These are phyloP conservation scores for Callorhinus ursinus DNA, from an alignment of 2,113 vertebrate species.

Conservation along the genomic window DNA sequence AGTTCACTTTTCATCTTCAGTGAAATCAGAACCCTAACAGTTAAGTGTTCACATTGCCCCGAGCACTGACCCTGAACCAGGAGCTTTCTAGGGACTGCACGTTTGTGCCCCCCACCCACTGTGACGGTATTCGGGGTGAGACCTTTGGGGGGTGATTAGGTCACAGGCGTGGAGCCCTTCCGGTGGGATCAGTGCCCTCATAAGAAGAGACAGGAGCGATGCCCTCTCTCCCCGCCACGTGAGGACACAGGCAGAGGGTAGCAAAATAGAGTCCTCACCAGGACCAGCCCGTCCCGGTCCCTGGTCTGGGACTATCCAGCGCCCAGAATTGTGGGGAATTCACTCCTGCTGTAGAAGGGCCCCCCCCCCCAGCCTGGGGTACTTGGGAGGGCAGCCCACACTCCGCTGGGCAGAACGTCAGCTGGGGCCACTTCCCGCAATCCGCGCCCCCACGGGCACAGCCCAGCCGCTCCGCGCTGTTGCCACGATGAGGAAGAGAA, in stretches of 20 bases:
- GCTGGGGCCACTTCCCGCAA: rapidly evolving
- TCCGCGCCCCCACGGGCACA: background rate
- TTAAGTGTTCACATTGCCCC: rapidly evolving
- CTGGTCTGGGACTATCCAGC: background rate
- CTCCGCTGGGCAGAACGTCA: no score
- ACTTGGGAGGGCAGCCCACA: rapidly evolving
- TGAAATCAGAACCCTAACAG: background rate
- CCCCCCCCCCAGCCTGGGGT: background rate
- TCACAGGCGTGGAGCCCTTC: background rate
- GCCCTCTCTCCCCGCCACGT: background rate
- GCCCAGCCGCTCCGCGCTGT: background rate
- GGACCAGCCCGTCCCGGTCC: rapidly evolving
- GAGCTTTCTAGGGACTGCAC: background rate
- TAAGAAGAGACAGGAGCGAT: background rate
- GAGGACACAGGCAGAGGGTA: background rate
- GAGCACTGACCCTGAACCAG: no score
- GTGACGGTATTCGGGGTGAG: background rate
- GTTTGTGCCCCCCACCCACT: background rate
- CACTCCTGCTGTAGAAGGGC: background rate
- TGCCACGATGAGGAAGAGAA: background rate
- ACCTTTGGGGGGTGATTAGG: background rate
- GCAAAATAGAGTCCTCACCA: rapidly evolving
- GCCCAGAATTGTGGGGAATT: background rate
- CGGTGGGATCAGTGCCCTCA: background rate
- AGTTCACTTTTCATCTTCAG: background rate